Percentiles rank a stretch among this genome's conserved stretches.
Evolutionary conservation across 2,888 invertebrate genomes (phyloP).

Genomic region (Cheilosia grossa): DNA sequence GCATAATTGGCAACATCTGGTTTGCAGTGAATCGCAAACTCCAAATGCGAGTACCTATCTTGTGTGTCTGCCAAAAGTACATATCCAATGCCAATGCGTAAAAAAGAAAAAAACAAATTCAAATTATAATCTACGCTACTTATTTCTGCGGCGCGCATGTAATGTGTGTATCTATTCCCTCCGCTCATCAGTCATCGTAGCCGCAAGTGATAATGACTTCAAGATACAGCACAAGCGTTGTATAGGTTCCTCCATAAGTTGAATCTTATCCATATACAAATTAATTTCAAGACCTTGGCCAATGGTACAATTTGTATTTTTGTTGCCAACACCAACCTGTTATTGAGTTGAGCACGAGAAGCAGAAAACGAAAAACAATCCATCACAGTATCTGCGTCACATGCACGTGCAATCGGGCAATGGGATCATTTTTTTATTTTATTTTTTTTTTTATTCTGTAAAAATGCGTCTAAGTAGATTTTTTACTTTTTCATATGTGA

Average conservation of each 20-base stretch:
- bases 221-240: background rate
- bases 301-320: background rate
- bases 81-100: background rate
- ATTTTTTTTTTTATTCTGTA: background rate
- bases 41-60: background rate
- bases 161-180: background rate
- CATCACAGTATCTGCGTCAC: conserved; percentile 13
- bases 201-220: conserved; percentile 2
- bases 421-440: conserved; percentile 5
- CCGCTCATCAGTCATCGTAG: conserved; percentile 3
- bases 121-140: conserved; percentile 3
- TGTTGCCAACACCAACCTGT: background rate
- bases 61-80: too few species aligned
- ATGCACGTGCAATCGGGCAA: conserved; percentile 23
- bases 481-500: background rate
- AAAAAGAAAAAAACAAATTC: background rate
- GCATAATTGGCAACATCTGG: background rate
- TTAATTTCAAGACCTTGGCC: conserved; percentile 3
- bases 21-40: background rate
- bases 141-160: background rate
- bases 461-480: conserved; percentile 11
- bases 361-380: conserved; percentile 9
- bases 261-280: background rate
- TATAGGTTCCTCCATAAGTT: background rate
- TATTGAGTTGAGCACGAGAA: background rate